Evolutionary conservation across 2,797 vertebrate genomes (phyloP).

Genomic region (Tapirus indicus): DNA sequence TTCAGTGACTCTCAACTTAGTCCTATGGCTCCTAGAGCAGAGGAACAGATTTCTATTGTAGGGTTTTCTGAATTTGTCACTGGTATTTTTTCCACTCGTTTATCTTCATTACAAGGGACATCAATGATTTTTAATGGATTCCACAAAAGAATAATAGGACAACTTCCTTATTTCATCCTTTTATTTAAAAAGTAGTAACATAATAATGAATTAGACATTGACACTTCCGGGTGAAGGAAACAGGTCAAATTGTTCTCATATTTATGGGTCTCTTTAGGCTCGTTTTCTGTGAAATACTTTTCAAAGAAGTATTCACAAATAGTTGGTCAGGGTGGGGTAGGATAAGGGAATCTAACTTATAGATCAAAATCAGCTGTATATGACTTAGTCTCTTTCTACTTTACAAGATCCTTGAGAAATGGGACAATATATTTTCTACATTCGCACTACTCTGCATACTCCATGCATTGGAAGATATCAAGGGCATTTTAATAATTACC

Average conservation of each 20-base stretch:
- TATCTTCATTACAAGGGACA: not conserved
- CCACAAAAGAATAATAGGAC: not conserved
- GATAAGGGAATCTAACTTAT: not conserved
- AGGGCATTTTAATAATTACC: not conserved
- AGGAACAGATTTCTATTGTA: not conserved
- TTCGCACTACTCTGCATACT: not conserved
- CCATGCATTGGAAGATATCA: not conserved
- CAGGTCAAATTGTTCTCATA: not conserved
- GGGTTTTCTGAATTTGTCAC: not conserved
- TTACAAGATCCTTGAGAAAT: not conserved
- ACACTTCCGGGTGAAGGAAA: constrained; percentile 27
- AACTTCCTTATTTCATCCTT: not conserved
- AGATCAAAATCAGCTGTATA: not conserved
- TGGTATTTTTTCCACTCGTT: not conserved
- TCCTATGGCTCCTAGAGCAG: not conserved
- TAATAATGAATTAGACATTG: not conserved
- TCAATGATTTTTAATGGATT: not conserved
- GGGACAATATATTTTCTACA: not conserved
- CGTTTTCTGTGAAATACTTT: constrained; percentile 36
- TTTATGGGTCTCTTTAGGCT: not conserved
- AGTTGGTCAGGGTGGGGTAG: not conserved
- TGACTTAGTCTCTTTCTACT: not conserved
- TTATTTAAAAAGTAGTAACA: not conserved
- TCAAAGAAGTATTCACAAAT: too few species aligned
- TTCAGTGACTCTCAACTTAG: not conserved